Evolutionary conservation across 2,113 vertebrate genomes (phyloP).

Genomic region (Aegypius monachus): DNA sequence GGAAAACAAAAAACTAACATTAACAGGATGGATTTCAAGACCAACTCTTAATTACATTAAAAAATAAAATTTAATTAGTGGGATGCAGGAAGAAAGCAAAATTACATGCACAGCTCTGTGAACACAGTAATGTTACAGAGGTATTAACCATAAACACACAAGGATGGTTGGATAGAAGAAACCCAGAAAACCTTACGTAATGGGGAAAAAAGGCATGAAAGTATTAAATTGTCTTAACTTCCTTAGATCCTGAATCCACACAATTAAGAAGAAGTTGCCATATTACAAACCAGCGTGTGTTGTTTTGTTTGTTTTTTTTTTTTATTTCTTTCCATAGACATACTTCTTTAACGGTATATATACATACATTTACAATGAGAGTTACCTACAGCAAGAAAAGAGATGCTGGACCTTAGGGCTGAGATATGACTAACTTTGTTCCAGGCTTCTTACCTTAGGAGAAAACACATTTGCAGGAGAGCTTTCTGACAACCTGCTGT

Average conservation of each 20-base stretch:
- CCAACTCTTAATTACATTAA: not conserved
- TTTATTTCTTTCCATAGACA: not conserved
- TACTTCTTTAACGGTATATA: not conserved
- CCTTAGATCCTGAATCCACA: not conserved
- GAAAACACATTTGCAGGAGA: not conserved
- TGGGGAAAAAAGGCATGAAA: not conserved
- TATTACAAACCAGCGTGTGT: not conserved
- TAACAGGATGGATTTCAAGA: not conserved
- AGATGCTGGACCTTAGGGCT: not conserved
- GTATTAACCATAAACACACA: not conserved
- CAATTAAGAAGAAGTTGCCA: not conserved
- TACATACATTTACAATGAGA: not conserved
- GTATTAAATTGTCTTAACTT: not conserved
- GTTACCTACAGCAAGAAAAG: not conserved
- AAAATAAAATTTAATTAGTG: constrained; percentile 1
- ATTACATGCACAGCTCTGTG: not conserved
- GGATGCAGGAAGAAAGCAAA: not conserved
- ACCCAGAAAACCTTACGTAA: not conserved
- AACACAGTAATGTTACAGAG: not conserved
- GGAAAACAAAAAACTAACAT: not conserved
- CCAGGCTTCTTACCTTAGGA: not conserved
- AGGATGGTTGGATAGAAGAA: not conserved
- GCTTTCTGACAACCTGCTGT: constrained; percentile 16
- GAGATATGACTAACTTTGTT: not conserved
- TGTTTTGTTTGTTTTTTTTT: not conserved